These are phyloP conservation scores for Phoenoteleia sp. DNA, from an alignment of 2,888 invertebrate species.

Conservation along the genomic window DNA sequence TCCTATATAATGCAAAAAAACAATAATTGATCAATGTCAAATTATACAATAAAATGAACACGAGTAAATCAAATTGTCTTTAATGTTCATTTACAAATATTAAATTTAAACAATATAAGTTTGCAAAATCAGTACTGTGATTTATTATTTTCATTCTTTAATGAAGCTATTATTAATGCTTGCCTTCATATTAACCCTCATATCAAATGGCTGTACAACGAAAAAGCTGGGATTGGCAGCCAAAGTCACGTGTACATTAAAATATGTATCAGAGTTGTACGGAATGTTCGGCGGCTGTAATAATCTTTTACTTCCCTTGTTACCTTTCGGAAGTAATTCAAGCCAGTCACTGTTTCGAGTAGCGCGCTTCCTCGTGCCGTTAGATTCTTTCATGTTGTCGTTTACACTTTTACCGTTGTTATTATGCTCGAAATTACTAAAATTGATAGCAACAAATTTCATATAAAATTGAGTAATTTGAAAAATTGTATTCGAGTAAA, in stretches of 20 bases:
- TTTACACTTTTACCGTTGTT: slow-evolving; percentile 73
- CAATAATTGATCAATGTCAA: slow-evolving; percentile 3
- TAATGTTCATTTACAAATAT: too few relatives aligned
- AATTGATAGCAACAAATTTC: too few relatives aligned
- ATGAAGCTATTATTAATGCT: too few relatives aligned
- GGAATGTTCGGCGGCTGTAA: slow-evolving; percentile 86
- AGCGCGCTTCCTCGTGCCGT: not conserved
- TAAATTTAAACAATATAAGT: too few relatives aligned
- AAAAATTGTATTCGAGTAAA: too few relatives aligned
- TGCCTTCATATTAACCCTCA: slow-evolving; percentile 73
- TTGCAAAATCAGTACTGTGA: too few relatives aligned
- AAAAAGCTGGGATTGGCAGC: slow-evolving; percentile 93
- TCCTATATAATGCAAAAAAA: slow-evolving; percentile 81
- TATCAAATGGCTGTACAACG: slow-evolving; percentile 87
- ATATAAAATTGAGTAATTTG: too few relatives aligned
- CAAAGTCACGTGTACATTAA: slow-evolving; percentile 92
- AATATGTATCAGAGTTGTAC: slow-evolving; percentile 87
- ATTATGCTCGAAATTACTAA: slow-evolving; percentile 51
- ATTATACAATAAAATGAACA: too few relatives aligned
- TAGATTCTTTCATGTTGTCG: too few relatives aligned
- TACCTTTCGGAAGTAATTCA: slow-evolving; percentile 70
- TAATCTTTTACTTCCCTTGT: slow-evolving; percentile 30
- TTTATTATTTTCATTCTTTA: too few relatives aligned
- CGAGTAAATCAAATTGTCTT: too few relatives aligned
- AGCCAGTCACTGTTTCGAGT: slow-evolving; percentile 72